These are phyloP conservation scores for Raphicerus campestris DNA, from an alignment of 2,113 vertebrate species.

Conservation along the genomic window DNA sequence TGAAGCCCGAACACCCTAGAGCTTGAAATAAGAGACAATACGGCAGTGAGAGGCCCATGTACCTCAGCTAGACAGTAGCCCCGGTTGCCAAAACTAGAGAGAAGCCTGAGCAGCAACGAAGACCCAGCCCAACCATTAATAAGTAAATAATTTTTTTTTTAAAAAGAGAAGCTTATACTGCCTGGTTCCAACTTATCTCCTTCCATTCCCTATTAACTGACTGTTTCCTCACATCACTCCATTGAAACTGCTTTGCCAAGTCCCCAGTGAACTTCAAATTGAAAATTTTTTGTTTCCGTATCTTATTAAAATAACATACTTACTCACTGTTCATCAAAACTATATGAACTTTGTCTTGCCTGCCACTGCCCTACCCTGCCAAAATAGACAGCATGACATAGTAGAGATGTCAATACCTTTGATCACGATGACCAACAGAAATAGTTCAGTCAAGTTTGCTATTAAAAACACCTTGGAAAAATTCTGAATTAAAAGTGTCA, in stretches of 20 bases:
- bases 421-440: conserved; percentile 78
- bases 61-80: background rate
- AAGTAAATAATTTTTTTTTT: background rate
- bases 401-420: conserved; percentile 82
- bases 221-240: background rate
- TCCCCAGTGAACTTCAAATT: background rate
- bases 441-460: conserved; percentile 80
- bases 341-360: conserved; percentile 77
- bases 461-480: conserved; percentile 77
- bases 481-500: conserved; percentile 77
- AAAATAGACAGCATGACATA: conserved; percentile 76
- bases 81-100: background rate
- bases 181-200: background rate
- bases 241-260: background rate
- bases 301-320: conserved; percentile 96
- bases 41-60: background rate
- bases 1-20: background rate
- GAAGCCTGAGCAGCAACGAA: background rate
- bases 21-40: background rate
- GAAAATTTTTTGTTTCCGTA: conserved; percentile 70
- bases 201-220: background rate
- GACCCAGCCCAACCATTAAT: background rate
- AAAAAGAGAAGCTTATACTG: background rate
- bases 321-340: conserved; percentile 85
- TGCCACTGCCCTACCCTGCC: background rate